Base-by-base conservation (phyloP, 2,888 invertebrate genomes). In the Calliscelio sp. region DNA sequence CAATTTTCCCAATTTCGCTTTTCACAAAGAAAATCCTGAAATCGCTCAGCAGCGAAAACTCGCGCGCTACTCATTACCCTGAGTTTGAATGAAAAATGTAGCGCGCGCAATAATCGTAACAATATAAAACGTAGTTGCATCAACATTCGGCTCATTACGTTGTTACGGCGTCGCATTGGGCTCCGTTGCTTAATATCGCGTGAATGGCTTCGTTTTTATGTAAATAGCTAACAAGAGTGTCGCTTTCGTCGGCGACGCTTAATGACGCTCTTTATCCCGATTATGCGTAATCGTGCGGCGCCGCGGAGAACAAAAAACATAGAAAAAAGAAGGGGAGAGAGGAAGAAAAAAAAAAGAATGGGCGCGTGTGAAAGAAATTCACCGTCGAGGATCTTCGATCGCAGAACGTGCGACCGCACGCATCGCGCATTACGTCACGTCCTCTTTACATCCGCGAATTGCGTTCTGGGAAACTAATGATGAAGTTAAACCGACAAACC, bases 261-360 rank as follows among this genome's bases (percentile, higher is more conserved):
- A 82, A 82, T 73, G 82, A 82, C 75, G 63, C 79, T 63, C 55
- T 84, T 80, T 74, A 84, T 83, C 82, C 82, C 73, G 78, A 59
- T 79, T 75, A 65, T 55, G 70, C 75, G 84, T 61, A 78, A 78
- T 66, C 78, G 81, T 61, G 61, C 68, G 35, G 16, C 32, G 41
- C 44, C n/a, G n/a, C n/a, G n/a, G n/a, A n/a, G n/a, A n/a, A n/a
- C n/a, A n/a, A n/a, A n/a, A n/a, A n/a, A n/a, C n/a, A n/a, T n/a
- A n/a, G n/a, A n/a, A n/a, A n/a, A n/a, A n/a, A n/a, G n/a, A n/a
- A n/a, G n/a, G n/a, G n/a, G n/a, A n/a, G n/a, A n/a, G n/a, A n/a
- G n/a, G n/a, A n/a, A n/a, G n/a, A n/a, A n/a, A n/a, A n/a, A n/a
- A n/a, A n/a, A n/a, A 8, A 46, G 46, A 65, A 46, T 46, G 25